Percentiles rank a stretch among this genome's conserved stretches.
These are phyloP conservation scores for Melikaiella ostensackeni DNA, from an alignment of 2,888 invertebrate species.

Conservation along the genomic window DNA sequence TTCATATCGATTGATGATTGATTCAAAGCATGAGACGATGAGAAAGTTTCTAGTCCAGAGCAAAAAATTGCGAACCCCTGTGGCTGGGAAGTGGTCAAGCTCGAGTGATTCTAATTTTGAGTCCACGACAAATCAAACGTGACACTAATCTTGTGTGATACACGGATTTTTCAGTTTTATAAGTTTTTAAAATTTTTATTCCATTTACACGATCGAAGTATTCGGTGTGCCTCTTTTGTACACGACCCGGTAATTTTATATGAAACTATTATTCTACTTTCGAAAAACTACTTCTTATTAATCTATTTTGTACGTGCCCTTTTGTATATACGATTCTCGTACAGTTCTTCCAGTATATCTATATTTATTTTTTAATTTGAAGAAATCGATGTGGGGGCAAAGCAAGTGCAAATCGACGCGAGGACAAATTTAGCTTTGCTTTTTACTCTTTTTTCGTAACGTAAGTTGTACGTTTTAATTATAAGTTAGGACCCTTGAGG, in stretches of 20 bases:
- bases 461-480: conserved; percentile 41
- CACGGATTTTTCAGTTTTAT: conserved; percentile 28
- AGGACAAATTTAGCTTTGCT: conserved; percentile 32
- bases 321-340: conserved; percentile 71
- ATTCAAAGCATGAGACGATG: conserved; percentile 16
- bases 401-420: conserved; percentile 29
- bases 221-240: conserved; percentile 36
- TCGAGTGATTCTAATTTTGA: conserved; percentile 28
- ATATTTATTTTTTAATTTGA: conserved; percentile 70
- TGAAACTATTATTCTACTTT: conserved; percentile 21
- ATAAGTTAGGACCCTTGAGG: not conserved
- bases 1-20: conserved; percentile 20
- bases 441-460: conserved; percentile 3
- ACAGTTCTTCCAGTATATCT: conserved; percentile 69
- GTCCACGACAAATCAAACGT: conserved; percentile 3
- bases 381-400: not conserved
- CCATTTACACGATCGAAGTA: conserved; percentile 26
- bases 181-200: not conserved
- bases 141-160: conserved; percentile 3
- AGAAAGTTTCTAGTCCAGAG: conserved; percentile 19
- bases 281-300: conserved; percentile 20
- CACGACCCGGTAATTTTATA: conserved; percentile 28
- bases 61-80: not conserved
- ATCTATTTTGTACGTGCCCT: conserved; percentile 59
- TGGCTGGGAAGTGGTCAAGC: conserved; percentile 18